Evolutionary conservation across 2,797 vertebrate genomes (phyloP), one percentile per base, ranked within the genome.

Genomic region (Novumbra hubbsi): DNA sequence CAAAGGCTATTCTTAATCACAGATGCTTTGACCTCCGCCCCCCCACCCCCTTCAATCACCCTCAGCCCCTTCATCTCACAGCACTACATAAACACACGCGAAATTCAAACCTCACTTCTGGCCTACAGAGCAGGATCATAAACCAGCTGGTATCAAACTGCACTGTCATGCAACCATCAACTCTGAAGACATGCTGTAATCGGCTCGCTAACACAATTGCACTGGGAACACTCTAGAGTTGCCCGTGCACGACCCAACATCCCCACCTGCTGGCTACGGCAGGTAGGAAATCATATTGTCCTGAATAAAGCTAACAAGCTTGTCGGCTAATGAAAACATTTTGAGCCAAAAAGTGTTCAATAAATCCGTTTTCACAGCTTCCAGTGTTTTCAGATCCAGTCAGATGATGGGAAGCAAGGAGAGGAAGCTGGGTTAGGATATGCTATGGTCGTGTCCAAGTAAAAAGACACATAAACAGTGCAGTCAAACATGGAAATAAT

Each of bases 61-160:
- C 21, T 63, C 24, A 8, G 2, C 4, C n/a, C n/a, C 27, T 6
- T 27, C 14, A 30, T 64, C 62, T 2, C 27, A 5, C 62, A 14
- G 16, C 4, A 2, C 14, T 63, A 11, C 19, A 5, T 64, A 12
- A 28, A 30, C 27, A 30, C 28, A 57, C 2, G n/a, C n/a, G 24
- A n/a, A 57, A 24, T 57, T 57, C 55, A 57, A 57, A 4, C n/a
- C n/a, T 57, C n/a, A 57, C 55, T 57, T 57, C n/a, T 57, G 55
- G n/a, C n/a, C 55, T 21, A 9, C 55, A 57, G 2, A 57, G 55
- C 55, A 57, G 21, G n/a, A 57, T 24, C 55, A n/a, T 57, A 57
- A 57, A 21, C 55, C 55, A 9, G n/a, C 55, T 57, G 55, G n/a
- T 64, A 32, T 30, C 24, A 64, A 30, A 64, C 62, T 64, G 28